Evolutionary conservation across 2,797 vertebrate genomes (phyloP).

Genomic region (Paguma larvata): DNA sequence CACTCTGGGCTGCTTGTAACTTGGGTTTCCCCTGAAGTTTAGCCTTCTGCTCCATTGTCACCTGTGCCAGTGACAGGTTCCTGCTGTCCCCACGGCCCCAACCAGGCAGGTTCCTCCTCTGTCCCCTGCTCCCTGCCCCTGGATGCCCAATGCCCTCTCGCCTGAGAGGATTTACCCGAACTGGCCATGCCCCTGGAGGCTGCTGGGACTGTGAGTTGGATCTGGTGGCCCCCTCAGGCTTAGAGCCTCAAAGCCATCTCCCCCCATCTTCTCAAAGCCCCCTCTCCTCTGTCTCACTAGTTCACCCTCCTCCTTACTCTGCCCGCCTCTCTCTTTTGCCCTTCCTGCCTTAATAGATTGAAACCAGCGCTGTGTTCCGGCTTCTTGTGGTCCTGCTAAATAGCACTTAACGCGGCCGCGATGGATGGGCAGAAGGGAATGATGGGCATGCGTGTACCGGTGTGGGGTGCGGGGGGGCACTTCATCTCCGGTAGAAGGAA

Average conservation of each 20-base stretch:
- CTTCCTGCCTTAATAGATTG: constrained; percentile 76
- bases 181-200: neutral
- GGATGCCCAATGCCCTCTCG: neutral
- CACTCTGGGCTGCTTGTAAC: neutral
- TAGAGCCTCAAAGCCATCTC: neutral
- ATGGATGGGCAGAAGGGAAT: neutral
- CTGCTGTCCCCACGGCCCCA: neutral
- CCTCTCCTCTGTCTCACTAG: neutral
- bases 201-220: neutral
- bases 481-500: neutral
- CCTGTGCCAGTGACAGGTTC: neutral
- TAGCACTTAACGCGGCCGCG: constrained; percentile 70
- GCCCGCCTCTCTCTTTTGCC: constrained; percentile 53
- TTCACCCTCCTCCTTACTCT: neutral
- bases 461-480: neutral
- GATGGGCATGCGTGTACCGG: neutral
- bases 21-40: neutral
- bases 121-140: neutral
- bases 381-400: constrained; percentile 76
- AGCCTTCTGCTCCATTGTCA: neutral
- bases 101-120: neutral
- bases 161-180: neutral
- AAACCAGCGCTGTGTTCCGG: constrained; percentile 68
- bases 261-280: neutral
- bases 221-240: neutral